These are phyloP conservation scores for Sylvia atricapilla DNA, from an alignment of 2,113 vertebrate genomes.

Conservation along the genomic window DNA sequence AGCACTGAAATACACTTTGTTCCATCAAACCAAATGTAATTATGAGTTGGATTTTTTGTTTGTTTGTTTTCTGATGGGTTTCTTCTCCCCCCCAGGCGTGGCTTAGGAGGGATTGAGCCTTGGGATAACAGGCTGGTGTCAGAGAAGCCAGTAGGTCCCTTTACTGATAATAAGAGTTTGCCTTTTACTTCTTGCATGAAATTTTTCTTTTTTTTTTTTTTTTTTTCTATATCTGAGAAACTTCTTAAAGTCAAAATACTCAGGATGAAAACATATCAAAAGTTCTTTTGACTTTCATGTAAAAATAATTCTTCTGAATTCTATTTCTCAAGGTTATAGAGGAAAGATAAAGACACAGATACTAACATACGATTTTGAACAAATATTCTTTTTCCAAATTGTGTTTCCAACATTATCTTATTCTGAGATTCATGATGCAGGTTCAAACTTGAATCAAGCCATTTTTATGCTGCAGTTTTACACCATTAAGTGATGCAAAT, in stretches of 20 bases:
- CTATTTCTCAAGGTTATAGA: background rate
- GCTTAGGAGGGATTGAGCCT: background rate
- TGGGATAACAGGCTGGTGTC: background rate
- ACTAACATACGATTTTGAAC: background rate
- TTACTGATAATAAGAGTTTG: background rate
- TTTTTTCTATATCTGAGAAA: background rate
- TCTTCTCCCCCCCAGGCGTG: background rate
- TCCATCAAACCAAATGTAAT: background rate
- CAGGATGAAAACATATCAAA: background rate
- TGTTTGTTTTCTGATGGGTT: background rate
- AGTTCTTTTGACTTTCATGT: background rate
- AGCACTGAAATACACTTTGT: background rate
- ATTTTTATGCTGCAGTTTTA: background rate
- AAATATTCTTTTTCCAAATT: background rate
- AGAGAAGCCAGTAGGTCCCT: background rate
- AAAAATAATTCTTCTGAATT: background rate
- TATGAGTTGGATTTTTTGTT: background rate
- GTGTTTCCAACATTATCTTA: background rate
- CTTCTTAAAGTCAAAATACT: background rate
- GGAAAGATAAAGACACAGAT: background rate
- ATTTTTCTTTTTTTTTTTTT: background rate
- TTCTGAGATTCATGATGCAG: background rate
- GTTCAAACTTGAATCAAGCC: background rate
- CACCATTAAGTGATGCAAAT: background rate
- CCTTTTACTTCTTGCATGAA: background rate